Evolutionary conservation across 2,888 invertebrate genomes (phyloP), one percentile per base, ranked within the genome.

Genomic region (Panopea generosa): DNA sequence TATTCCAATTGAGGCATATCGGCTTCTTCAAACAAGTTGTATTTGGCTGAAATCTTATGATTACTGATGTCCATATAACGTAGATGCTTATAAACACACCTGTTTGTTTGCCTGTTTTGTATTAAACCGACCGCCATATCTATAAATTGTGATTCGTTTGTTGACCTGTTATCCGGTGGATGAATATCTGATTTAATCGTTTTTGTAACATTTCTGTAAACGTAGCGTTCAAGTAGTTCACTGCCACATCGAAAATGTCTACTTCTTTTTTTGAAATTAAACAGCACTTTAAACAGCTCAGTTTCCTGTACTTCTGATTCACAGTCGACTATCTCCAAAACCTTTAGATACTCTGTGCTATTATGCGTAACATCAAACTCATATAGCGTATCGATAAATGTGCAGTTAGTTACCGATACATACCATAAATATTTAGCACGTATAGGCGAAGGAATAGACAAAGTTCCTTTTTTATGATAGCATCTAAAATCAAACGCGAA

Each of bases 371-470:
- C 16, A n/a, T 80, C 29, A 26, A 60, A 80, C 50, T 83, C 83
- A 14, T 20, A 16, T 14, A 75, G 43, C 22, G 50, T 55, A 50
- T 75, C 77, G 14, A 50, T 33, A 1, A 80, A 50, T 22, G 50
- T 78, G 43, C 83, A 83, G 24, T 74, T 65, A 38, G 55, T 57
- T 2, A 77, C 62, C 16, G 56, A 57, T 6, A 83, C n/a, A 27
- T 72, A 66, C 75, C 77, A 77, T 40, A 83, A 43, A 47, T 83
- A 52, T 29, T 52, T 27, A 11, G 77, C 83, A 29, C 63, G 65
- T 3, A 59, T 57, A 18, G 83, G 83, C 73, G 76, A 80, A 24
- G 83, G 83, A 18, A 83, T 53, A 18, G 67, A 70, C 2, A 80
- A 38, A 4, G 9, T 50, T 7, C 53, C 68, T 9, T 56, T 57